Base-by-base conservation (phyloP, 1,140 invertebrate genomes). In the Zophobas atratus region DNA sequence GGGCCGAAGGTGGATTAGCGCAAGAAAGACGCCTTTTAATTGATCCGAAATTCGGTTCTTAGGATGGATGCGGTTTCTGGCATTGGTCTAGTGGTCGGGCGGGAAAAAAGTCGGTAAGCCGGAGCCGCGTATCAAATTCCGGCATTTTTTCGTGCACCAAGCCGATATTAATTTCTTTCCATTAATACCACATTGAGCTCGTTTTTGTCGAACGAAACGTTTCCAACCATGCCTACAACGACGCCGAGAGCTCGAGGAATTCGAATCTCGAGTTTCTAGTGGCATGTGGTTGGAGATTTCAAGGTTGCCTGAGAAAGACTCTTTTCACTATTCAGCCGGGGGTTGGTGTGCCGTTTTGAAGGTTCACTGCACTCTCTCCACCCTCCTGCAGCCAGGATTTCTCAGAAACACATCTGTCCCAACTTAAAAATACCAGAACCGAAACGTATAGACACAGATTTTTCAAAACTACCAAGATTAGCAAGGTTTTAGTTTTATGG, bases 391-490 rank as follows among this genome's bases (percentile, higher is more conserved):
- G 38, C 53, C 4, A 55, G 36, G 55, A 53, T 76, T 79, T 77
- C 78, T 77, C 60, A 51, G 78, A 79, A 79, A 70, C 72, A 74
- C 78, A 79, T 77, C 78, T 79, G 78, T 79, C 78, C 46, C 57
- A 70, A 75, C 72, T 75, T 75, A 75, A 75, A 79, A 79, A 79
- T 79, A 76, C 77, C 75, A 36, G 49, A 51, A 51, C 49, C 72
- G 33, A 75, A 20, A 57, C 32, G 8, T 55, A 73, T 32, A 67
- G 38, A 51, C 6, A 67, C 60, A 43, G 38, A 67, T 67, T 67
- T 67, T 67, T 67, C 41, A 67, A 67, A 67, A 43, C 39, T 41
- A 39, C 2, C 60, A 2, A 67, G 60, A 67, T 67, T 67, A 67
- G 60, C 60, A 36, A 67, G 60, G 35, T 43, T 43, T 39, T 67